phyloP scores from a whole-genome alignment of 2,797 vertebrate species.

The Numenius phaeopus region DNA sequence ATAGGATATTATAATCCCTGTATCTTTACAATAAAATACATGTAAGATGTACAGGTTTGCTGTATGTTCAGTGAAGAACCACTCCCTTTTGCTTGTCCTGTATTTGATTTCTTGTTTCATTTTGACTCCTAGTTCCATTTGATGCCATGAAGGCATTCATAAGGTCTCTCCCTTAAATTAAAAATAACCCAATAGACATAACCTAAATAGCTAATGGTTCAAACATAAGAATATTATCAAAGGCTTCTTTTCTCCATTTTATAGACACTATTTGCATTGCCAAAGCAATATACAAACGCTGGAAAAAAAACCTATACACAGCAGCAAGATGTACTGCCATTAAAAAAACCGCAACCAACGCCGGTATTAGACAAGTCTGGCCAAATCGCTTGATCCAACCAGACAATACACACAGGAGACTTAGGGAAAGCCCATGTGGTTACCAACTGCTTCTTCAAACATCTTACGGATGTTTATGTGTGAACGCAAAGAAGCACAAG shows the following conservation, averaged over 20 bases:
- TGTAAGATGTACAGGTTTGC: background rate
- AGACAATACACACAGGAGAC: background rate
- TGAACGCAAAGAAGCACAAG: background rate
- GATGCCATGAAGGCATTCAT: background rate
- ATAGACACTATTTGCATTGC: background rate
- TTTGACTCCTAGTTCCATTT: background rate
- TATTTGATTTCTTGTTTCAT: background rate
- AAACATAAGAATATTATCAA: background rate
- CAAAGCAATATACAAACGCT: background rate
- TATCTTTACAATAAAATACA: background rate
- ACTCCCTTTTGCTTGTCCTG: background rate
- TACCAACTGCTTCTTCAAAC: background rate
- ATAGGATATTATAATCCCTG: background rate
- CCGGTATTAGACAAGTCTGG: background rate
- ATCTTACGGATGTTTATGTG: accelerated
- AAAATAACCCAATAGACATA: background rate
- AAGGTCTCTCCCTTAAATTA: no score
- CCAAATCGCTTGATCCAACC: background rate
- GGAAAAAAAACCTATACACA: background rate
- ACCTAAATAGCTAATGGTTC: background rate
- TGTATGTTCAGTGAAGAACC: background rate
- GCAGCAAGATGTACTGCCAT: background rate
- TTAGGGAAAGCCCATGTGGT: background rate
- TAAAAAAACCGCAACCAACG: accelerated
- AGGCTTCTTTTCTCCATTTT: background rate